Base-by-base conservation (phyloP, 2,888 invertebrate species). In the Phasia obesa region DNA sequence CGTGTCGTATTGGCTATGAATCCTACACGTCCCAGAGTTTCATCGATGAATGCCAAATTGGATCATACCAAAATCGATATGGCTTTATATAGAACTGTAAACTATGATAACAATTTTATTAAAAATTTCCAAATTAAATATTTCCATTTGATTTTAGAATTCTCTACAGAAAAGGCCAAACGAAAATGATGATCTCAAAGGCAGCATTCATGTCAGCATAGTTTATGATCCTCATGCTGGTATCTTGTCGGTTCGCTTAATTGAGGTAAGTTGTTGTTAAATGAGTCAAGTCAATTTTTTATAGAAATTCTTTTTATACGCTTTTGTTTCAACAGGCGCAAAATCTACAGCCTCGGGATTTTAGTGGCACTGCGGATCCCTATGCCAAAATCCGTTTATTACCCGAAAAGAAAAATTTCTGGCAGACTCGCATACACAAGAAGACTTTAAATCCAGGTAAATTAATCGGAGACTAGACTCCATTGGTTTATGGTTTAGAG, bases 371-470 rank as follows among this genome's bases (percentile, higher is more conserved):
- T 0, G 93, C 93, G 15, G 94, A 95, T 91, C 94, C 94, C 0
- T 94, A 94, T 88, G 94, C 94, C 38, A 94, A 94, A 88, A 92
- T 95, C 57, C 92, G 94, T 19, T 88, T 95, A 17, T 87, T 94
- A 23, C 94, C 94, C 1, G 94, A 94, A 86, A 92, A 93, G 84
- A 93, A 92, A 84, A 94, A 93, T 87, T 92, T 93, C 73, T 93
- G 93, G 93, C 94, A 94, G 88, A 94, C 94, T 2, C 92, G 93
- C 87, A 93, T 94, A 80, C 94, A 94, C 87, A 93, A 94, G 88
- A 93, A 93, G 87, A 94, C 94, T 6, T 89, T 94, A 62, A 93
- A 94, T 90, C 94, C 94, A 85, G 93, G 93, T 93, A n/a, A n/a
- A n/a, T n/a, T n/a, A n/a, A n/a, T n/a, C n/a, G n/a, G n/a, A n/a